Percentiles rank a stretch among this genome's conserved stretches.
Conservation (phyloP, 2,888 invertebrate genomes). For the Embidobia sp. region DNA sequence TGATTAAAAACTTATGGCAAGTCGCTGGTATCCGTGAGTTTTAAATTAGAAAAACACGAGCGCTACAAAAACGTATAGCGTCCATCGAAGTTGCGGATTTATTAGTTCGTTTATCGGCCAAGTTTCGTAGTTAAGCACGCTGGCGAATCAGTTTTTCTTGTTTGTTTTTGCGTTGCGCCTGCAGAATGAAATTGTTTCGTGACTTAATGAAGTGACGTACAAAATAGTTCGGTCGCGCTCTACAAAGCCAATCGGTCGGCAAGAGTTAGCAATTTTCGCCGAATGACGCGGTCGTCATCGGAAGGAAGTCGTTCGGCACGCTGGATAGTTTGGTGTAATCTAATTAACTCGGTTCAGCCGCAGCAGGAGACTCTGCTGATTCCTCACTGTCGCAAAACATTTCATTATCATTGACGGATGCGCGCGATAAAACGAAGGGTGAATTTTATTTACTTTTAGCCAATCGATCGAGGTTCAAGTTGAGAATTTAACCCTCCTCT, state of each 20-base stretch:
- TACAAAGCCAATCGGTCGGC: slow-evolving; percentile 19
- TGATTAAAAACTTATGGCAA: slow-evolving; percentile 7
- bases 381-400: slow-evolving; percentile 55
- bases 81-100: slow-evolving; percentile 32
- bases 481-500: slow-evolving; percentile 59
- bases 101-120: slow-evolving; percentile 32
- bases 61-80: slow-evolving; percentile 6
- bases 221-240: slow-evolving; percentile 18
- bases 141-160: slow-evolving; percentile 2
- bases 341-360: slow-evolving; percentile 61
- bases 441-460: slow-evolving; percentile 79
- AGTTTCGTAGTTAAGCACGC: slow-evolving; percentile 11
- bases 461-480: slow-evolving; percentile 74
- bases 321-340: slow-evolving; percentile 62
- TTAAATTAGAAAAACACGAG: slow-evolving; percentile 32
- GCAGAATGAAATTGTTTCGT: slow-evolving; percentile 19
- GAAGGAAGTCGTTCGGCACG: slow-evolving; percentile 34
- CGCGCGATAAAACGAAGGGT: slow-evolving; percentile 63
- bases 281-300: slow-evolving; percentile 36
- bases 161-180: background rate
- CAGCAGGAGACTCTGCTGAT: too few relatives aligned
- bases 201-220: slow-evolving; percentile 35
- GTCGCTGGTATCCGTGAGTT: slow-evolving; percentile 1
- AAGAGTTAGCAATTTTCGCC: slow-evolving; percentile 36
- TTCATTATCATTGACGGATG: slow-evolving; percentile 64